Percentiles rank a stretch among this genome's conserved stretches.
Evolutionary conservation across 2,797 vertebrate genomes (phyloP).

Genomic region (Pteronotus mesoamericanus): DNA sequence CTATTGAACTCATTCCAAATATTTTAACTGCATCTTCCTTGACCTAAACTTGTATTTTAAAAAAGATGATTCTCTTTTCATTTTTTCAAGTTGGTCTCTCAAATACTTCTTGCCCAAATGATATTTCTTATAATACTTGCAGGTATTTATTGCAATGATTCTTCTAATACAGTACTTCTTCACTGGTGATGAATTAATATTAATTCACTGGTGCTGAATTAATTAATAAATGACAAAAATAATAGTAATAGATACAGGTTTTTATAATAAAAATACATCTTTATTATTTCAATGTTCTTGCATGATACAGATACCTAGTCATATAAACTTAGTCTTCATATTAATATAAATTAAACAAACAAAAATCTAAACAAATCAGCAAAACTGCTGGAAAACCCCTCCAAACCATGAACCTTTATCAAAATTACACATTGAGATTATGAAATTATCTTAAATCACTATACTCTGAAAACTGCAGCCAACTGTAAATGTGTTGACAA

Average conservation of each 20-base stretch:
- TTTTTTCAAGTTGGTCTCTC: not conserved
- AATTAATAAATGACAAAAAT: not conserved
- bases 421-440: constrained; percentile 43
- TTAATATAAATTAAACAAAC: constrained; percentile 70
- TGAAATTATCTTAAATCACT: constrained; percentile 38
- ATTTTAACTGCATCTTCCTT: not conserved
- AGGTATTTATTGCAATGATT: not conserved
- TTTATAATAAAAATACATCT: constrained; percentile 80
- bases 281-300: constrained; percentile 71
- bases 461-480: constrained; percentile 31
- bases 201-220: not conserved
- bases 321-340: constrained; percentile 70
- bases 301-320: constrained; percentile 69
- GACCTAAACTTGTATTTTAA: not conserved
- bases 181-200: not conserved
- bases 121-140: not conserved
- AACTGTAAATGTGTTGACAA: constrained; percentile 2
- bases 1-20: not conserved
- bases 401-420: constrained; percentile 29
- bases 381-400: constrained; percentile 58
- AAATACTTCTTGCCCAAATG: not conserved
- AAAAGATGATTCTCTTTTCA: not conserved
- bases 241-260: not conserved
- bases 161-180: not conserved
- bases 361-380: constrained; percentile 61